These are phyloP conservation scores for Eupithecia dodoneata DNA, from an alignment of 2,888 invertebrate genomes.

Conservation along the genomic window DNA sequence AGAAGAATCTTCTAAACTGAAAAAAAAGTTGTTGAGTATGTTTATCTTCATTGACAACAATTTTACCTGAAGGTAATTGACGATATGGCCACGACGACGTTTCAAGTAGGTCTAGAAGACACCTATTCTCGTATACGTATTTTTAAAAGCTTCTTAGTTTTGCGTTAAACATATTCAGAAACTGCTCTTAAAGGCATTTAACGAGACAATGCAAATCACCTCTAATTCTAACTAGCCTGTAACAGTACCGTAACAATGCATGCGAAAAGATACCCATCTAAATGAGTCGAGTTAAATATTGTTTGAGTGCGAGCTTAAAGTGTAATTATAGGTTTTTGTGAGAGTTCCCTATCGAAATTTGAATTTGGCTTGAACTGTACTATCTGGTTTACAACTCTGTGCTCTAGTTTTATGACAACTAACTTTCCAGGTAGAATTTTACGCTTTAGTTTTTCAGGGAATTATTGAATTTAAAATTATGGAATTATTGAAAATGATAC, in stretches of 20 bases:
- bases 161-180: neutral
- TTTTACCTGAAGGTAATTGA: no score
- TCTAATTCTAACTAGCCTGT: slow-evolving; percentile 34
- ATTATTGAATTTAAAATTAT: no score
- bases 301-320: slow-evolving; percentile 51
- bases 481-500: no score
- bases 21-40: neutral
- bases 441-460: neutral
- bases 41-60: neutral
- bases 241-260: slow-evolving; percentile 54
- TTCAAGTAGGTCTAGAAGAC: no score
- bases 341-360: slow-evolving; percentile 32
- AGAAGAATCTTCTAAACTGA: neutral
- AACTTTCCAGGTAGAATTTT: neutral
- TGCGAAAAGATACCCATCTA: slow-evolving; percentile 55
- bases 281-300: slow-evolving; percentile 61
- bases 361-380: neutral
- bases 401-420: neutral
- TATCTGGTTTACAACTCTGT: neutral
- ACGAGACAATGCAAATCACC: slow-evolving; percentile 42
- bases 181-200: slow-evolving; percentile 20
- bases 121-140: neutral
- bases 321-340: slow-evolving; percentile 45
- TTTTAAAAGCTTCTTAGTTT: neutral
- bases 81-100: no score